Evolutionary conservation across 2,113 vertebrate species (phyloP).

Genomic region (Melospiza melodia): DNA sequence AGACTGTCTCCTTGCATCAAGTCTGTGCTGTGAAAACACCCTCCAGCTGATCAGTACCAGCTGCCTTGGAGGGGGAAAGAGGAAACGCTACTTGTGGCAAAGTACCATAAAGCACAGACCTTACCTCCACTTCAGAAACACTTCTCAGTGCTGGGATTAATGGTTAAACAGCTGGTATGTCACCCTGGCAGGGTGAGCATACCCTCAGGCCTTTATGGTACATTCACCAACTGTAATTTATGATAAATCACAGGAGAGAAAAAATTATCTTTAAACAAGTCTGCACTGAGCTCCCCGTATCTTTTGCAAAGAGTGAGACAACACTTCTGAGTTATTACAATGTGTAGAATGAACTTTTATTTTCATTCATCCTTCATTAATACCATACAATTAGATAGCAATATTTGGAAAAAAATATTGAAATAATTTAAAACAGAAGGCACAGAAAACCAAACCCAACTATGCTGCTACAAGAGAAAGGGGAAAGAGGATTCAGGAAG

Average conservation of each 20-base stretch:
- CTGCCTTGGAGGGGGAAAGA: neutral
- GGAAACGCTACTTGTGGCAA: neutral
- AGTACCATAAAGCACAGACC: neutral
- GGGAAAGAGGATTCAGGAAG: neutral
- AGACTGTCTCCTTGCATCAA: slow-evolving; percentile 18
- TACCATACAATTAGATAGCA: slow-evolving; percentile 61
- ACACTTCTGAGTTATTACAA: slow-evolving; percentile 7
- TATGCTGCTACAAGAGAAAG: slow-evolving; percentile 46
- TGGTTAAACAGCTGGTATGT: neutral
- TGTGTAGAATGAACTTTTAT: slow-evolving; percentile 67
- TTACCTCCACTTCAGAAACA: neutral
- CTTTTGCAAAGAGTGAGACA: neutral
- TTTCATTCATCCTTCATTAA: slow-evolving; percentile 69
- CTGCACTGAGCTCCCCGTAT: fast-evolving
- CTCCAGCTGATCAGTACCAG: slow-evolving; percentile 4
- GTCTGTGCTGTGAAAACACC: neutral
- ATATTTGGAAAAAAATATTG: slow-evolving; percentile 16
- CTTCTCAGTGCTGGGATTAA: neutral
- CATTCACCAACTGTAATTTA: neutral
- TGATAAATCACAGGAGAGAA: neutral
- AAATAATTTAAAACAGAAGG: slow-evolving; percentile 79
- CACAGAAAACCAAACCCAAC: slow-evolving; percentile 72
- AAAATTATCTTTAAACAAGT: neutral
- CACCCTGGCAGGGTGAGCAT: neutral
- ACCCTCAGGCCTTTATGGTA: neutral